Conservation (phyloP, 2,797 vertebrate species). For the Alca torda region DNA sequence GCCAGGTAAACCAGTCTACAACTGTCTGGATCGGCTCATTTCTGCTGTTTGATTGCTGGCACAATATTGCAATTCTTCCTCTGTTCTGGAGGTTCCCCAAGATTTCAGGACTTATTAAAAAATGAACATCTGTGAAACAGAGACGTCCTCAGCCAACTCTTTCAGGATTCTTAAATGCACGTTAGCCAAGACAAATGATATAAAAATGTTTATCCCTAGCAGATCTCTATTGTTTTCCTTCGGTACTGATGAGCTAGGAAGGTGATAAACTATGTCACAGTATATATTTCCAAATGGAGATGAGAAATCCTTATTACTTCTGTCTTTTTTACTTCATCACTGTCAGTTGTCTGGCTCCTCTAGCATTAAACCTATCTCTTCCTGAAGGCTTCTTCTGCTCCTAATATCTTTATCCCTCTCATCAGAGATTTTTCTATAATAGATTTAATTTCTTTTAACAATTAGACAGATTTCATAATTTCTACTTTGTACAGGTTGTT, state of each 20-base stretch:
- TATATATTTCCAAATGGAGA: background rate
- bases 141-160: background rate
- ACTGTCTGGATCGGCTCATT: background rate
- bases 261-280: constrained; percentile 5
- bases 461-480: background rate
- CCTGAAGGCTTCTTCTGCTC: background rate
- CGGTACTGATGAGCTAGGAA: background rate
- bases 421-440: background rate
- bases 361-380: background rate
- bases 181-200: background rate
- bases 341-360: background rate
- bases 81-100: background rate
- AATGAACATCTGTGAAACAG: constrained; percentile 39
- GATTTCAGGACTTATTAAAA: constrained; percentile 18
- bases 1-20: background rate
- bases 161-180: background rate
- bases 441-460: background rate
- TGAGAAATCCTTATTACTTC: background rate
- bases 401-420: background rate
- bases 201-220: constrained; percentile 23
- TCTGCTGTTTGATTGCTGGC: background rate
- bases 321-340: constrained; percentile 2
- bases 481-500: background rate
- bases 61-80: background rate
- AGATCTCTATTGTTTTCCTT: constrained; percentile 3